Percentiles rank a stretch among this genome's conserved stretches.
Conservation (phyloP, 2,113 vertebrate genomes). For the Oryzias celebensis region DNA sequence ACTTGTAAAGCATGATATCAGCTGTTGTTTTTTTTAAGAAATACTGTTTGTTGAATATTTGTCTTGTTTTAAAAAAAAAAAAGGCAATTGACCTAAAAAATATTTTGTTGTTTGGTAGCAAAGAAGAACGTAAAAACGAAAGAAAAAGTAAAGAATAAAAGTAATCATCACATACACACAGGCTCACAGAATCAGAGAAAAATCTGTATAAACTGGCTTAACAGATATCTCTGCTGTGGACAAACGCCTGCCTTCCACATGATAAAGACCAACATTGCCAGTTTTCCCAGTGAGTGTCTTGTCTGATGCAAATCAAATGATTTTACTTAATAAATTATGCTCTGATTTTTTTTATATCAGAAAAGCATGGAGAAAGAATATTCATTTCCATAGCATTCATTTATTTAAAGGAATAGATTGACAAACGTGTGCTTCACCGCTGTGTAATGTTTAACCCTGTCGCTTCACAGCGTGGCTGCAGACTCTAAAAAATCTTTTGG, state of each 20-base stretch:
- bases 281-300: conserved; percentile 22
- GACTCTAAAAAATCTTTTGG: too few species aligned
- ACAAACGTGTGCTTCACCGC: too few species aligned
- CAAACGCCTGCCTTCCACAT: conserved; percentile 69
- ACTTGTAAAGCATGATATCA: too few species aligned
- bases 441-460: too few species aligned
- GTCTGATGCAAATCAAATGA: neutral
- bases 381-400: too few species aligned
- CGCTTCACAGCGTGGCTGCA: too few species aligned
- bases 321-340: too few species aligned
- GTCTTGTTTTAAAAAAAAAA: neutral
- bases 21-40: too few species aligned
- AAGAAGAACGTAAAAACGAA: conserved; percentile 10
- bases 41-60: too few species aligned
- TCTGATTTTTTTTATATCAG: too few species aligned
- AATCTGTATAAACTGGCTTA: conserved; percentile 44
- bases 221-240: conserved; percentile 64
- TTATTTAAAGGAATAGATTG: too few species aligned
- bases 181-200: conserved; percentile 30
- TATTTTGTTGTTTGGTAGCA: neutral
- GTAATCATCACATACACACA: conserved; percentile 6
- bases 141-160: conserved; percentile 20
- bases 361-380: too few species aligned
- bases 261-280: conserved; percentile 27
- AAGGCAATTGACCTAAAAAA: neutral